These are phyloP conservation scores for Xylocampa areola DNA, from an alignment of 2,888 invertebrate genomes.

Conservation along the genomic window DNA sequence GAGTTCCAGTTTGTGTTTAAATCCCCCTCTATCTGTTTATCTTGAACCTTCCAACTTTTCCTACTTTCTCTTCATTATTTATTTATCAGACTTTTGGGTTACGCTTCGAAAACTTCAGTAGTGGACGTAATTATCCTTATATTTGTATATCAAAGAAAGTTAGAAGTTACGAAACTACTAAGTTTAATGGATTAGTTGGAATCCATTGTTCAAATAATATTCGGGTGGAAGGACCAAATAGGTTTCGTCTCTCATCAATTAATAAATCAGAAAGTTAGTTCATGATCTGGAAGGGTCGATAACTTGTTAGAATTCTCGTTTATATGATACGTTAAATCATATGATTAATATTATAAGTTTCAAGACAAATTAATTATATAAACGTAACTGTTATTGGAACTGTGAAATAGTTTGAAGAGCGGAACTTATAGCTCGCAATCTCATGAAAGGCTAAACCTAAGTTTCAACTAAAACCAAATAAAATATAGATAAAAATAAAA, in stretches of 20 bases:
- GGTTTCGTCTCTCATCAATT: slow-evolving; percentile 19
- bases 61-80: slow-evolving; percentile 54
- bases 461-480: no score
- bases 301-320: slow-evolving; percentile 18
- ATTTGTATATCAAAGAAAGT: slow-evolving; percentile 43
- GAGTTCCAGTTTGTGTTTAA: slow-evolving; percentile 52
- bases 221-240: slow-evolving; percentile 14
- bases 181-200: slow-evolving; percentile 46
- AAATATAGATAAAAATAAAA: no score
- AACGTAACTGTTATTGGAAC: no score
- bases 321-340: neutral
- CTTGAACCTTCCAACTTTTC: slow-evolving; percentile 51
- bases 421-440: no score
- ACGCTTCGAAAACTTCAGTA: slow-evolving; percentile 42
- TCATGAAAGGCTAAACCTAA: no score
- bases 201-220: slow-evolving; percentile 29
- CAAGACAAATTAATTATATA: no score
- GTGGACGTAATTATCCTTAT: slow-evolving; percentile 45
- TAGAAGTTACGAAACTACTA: slow-evolving; percentile 17
- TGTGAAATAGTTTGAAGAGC: no score
- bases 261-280: slow-evolving; percentile 39
- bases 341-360: no score
- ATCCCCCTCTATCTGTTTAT: slow-evolving; percentile 56
- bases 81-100: slow-evolving; percentile 54
- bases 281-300: slow-evolving; percentile 20